Evolutionary conservation across 1,140 invertebrate species (phyloP), one percentile per base, ranked within the genome.

Genomic region (Heterodera carotae): DNA sequence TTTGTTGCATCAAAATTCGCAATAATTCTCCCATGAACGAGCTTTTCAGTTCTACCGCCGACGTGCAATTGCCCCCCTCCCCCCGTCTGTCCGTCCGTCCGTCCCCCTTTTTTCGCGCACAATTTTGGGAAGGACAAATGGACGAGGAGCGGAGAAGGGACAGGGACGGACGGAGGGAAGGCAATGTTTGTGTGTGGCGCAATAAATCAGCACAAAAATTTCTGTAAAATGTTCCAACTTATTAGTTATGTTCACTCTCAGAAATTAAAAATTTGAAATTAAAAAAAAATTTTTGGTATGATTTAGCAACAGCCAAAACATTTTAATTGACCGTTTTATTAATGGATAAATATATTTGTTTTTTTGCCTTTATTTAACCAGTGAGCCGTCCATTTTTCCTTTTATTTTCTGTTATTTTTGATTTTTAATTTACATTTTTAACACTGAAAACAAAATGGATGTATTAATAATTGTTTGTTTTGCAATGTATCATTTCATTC

Each of bases 161-260:
- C n/a, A n/a, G n/a, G n/a, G n/a, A n/a, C n/a, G 60, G 60, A 31
- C 29, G 60, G 60, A 18, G 29, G 29, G 60, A 62, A 31, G n/a
- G 60, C 10, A 34, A 66, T 31, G 27, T 31, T 66, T 66, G 10
- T 29, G n/a, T 62, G 62, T 74, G 56, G 72, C 59, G 59, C 64
- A 74, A 59, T 53, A 62, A 64, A 73, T 39, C 29, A 69, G 31
- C 36, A 73, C 56, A 73, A 59, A 62, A 73, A 34, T 72, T 33
- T 29, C 31, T 72, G 27, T 72, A 10, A 39, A 34, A 34, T 22
- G 62, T 72, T 53, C 7, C 31, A 31, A 18, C 18, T 56, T 56
- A 22, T 43, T n/a, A n/a, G n/a, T n/a, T 56, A n/a, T 18, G 48
- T 56, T 22, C 15, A 5, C 18, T 56, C 48, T 56, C 48, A 56